phyloP scores from a whole-genome alignment of 2,797 vertebrate genomes.

The Cuculus canorus region DNA sequence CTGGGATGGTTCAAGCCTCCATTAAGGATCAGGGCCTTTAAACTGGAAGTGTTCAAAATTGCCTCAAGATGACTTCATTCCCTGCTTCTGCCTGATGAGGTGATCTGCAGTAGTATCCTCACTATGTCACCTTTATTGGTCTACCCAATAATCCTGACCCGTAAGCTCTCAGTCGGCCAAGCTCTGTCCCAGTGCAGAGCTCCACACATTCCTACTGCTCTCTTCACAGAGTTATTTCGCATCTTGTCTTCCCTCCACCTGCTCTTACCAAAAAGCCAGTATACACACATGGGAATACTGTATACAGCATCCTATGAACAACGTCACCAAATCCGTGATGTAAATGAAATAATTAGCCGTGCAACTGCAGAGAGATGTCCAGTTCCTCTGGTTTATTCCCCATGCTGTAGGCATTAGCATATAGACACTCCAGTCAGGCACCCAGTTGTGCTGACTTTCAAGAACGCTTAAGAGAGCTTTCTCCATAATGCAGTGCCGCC shows the following conservation, averaged over 20 bases:
- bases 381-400: not conserved
- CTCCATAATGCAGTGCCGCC: not conserved
- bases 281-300: not conserved
- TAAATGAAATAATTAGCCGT: not conserved
- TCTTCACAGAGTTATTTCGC: not conserved
- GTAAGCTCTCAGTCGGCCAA: not conserved
- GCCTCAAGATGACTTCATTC: not conserved
- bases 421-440: not conserved
- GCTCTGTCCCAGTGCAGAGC: not conserved
- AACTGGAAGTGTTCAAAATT: not conserved
- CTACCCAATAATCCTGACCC: not conserved
- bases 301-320: not conserved
- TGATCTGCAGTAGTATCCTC: not conserved
- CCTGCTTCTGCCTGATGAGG: not conserved
- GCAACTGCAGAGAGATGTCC: not conserved
- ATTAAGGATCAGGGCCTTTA: not conserved
- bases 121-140: not conserved
- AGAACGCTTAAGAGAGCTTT: not conserved
- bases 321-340: not conserved
- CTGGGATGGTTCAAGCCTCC: not conserved
- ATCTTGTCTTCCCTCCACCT: not conserved
- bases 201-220: not conserved
- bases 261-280: not conserved
- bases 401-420: not conserved
- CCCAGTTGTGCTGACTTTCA: not conserved